Evolutionary conservation across 2,797 vertebrate species (phyloP).

Genomic region (Emydoidea blandingii): DNA sequence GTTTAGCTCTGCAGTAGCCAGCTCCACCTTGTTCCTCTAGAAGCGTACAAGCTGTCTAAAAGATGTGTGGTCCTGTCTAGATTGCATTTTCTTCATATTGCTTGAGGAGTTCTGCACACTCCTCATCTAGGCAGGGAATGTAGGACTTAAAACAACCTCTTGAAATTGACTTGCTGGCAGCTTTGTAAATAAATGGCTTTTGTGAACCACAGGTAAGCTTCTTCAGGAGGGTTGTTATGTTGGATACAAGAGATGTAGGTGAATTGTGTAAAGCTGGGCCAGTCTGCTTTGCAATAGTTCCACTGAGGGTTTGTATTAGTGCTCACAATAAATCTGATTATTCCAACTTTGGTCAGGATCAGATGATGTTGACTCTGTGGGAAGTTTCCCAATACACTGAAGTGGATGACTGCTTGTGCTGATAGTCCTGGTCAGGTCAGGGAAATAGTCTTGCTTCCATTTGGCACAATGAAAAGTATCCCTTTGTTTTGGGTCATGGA

Average conservation of each 20-base stretch:
- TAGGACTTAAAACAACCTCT: not conserved
- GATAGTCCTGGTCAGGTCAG: too few species aligned
- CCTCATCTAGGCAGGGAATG: not conserved
- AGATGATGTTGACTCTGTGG: not conserved
- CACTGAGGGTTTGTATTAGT: not conserved
- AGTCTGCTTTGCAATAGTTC: not conserved
- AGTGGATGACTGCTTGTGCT: too few species aligned
- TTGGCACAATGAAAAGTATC: not conserved
- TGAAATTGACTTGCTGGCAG: not conserved
- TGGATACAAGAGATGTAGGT: not conserved
- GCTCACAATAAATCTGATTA: not conserved
- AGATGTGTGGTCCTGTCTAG: not conserved
- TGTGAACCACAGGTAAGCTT: not conserved
- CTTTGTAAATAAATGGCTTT: not conserved
- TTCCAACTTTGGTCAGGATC: not conserved
- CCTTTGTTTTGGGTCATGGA: not conserved
- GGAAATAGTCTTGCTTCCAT: not conserved
- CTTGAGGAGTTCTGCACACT: not conserved
- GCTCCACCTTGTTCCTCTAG: not conserved
- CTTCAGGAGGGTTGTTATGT: not conserved
- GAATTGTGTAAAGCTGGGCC: not conserved
- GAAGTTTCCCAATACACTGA: not conserved
- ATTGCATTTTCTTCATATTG: not conserved
- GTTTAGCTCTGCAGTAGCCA: not conserved
- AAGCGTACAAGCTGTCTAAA: not conserved